Conservation (phyloP, 1,140 invertebrate genomes). For the Steinernema feltiae region DNA sequence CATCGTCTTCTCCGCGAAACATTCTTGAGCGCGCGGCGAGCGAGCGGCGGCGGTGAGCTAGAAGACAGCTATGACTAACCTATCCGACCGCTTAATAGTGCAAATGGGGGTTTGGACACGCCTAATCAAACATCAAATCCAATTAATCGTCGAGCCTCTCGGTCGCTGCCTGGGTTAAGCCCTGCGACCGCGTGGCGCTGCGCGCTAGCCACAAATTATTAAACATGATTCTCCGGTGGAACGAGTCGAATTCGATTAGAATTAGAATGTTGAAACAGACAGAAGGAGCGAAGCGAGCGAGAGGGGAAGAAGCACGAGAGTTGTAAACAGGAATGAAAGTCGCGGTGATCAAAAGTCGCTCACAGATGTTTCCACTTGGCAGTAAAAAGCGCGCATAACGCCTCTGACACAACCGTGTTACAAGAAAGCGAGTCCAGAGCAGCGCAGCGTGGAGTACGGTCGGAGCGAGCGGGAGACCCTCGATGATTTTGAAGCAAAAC, state of each 20-base stretch:
- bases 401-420: not conserved
- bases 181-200: not conserved
- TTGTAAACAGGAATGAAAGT: not conserved
- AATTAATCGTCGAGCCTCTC: not conserved
- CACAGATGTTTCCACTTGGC: constrained; percentile 11
- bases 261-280: not conserved
- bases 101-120: not conserved
- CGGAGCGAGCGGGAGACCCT: no score
- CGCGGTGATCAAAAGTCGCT: not conserved
- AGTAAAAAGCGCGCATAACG: not conserved
- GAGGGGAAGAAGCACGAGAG: no score
- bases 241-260: not conserved
- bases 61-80: no score
- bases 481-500: no score
- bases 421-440: no score
- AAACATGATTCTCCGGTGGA: not conserved
- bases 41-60: no score
- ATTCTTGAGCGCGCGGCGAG: no score
- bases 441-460: no score
- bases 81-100: not conserved
- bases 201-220: not conserved
- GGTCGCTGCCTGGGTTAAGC: not conserved
- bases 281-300: not conserved
- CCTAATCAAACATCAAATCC: constrained; percentile 14
- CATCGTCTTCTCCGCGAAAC: no score